Base-by-base conservation (phyloP, 2,888 invertebrate genomes). In the Himalopsyche japonica region DNA sequence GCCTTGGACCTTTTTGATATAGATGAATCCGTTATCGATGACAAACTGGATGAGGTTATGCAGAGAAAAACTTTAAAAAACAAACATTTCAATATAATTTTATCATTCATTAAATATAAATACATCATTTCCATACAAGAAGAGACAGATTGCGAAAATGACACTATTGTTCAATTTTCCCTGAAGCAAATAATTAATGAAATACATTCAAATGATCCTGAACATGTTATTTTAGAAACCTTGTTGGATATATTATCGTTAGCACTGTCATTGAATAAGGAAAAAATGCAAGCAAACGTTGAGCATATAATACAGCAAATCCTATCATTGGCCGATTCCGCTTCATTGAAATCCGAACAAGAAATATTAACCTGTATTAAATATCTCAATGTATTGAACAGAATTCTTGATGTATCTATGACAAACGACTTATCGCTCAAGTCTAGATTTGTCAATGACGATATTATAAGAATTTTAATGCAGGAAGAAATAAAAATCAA, bases 251-350 rank as follows among this genome's bases (percentile, higher is more conserved):
- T 92, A 27, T 88, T 90, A 1, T 89, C 89, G 37, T 87, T 89
- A 57, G 89, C 90, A 0, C 88, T 92, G 12, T 87, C 88, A 57
- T 87, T 92, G 2, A 90, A 91, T 84, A 87, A 88, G 3, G 89
- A 86, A 57, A 90, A 88, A 43, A 85, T 92, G 24, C 84, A 89
- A 0, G 88, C 89, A 86, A 91, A 91, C 87, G 89, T 91, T 0
- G 92, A 92, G 87, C 92, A 92, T 89, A 89, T 92, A 49, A 82
- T 92, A 12, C 92, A 92, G 86, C 92, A 92, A 88, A 89, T 92
- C 32, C 84, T 92, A 57, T 57, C 57, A 57, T 24, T 57, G 24
- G 20, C 20, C 7, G 57, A 57, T 57, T 12, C 57, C 1, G 7
- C 20, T 24, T 30, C 81, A 70, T 47, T 48, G 24, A 24, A 32